Conservation (phyloP, 2,113 vertebrate genomes). For the Motacilla alba region DNA sequence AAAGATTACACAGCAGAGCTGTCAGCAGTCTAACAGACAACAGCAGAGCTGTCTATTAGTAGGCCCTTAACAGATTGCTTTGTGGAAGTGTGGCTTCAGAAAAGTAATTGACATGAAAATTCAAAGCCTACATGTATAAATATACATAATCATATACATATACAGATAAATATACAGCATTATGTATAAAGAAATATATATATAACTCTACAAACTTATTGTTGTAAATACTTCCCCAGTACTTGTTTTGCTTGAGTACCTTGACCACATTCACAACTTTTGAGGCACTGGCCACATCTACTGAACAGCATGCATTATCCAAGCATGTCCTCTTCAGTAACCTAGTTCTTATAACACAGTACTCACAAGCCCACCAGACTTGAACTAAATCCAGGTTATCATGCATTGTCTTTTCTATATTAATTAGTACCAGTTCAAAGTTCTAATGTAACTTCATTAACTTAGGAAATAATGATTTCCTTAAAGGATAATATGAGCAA, state of each 20-base stretch:
- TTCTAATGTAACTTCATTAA: constrained; percentile 2
- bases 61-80: not conserved
- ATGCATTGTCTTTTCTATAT: not conserved
- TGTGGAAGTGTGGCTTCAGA: not conserved
- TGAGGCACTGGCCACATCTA: not conserved
- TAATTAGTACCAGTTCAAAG: not conserved
- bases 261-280: not conserved
- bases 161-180: not conserved
- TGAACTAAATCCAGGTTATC: not conserved
- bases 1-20: not conserved
- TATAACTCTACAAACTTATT: not conserved
- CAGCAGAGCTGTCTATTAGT: not conserved
- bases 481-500: not conserved
- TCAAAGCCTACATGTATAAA: not conserved
- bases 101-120: not conserved
- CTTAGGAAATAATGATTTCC: not conserved
- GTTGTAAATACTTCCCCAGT: not conserved
- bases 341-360: not conserved
- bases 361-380: not conserved
- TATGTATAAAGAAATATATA: not conserved
- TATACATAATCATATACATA: not conserved
- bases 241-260: not conserved
- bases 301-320: not conserved
- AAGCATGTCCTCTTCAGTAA: not conserved
- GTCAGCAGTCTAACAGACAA: not conserved